Evolutionary conservation across 2,113 vertebrate genomes (phyloP), one percentile per base, ranked within the genome.

Genomic region (Pachypanchax playfairii): DNA sequence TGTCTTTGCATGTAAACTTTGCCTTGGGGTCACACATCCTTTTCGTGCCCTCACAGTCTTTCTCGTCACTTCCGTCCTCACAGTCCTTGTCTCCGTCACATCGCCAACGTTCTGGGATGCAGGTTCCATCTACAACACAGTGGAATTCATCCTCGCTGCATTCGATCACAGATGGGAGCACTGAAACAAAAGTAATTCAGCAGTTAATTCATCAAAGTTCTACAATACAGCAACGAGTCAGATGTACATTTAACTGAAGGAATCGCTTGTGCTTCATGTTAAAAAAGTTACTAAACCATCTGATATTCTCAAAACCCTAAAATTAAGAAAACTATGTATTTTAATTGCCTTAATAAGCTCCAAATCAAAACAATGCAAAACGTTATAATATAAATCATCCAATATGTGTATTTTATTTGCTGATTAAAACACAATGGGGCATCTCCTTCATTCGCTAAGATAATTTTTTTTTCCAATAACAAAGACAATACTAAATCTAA

Each of bases 71-170:
- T 0, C 96, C 96, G 2, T 99, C 97, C 70, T 99, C 97, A 5
- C 97, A 98, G 57, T 99, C 97, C 69, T 97, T 98, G 48, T 98
- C 97, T 1, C 96, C 96, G 54, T 99, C 97, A 6, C 97, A 99
- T 24, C 87, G 91, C 97, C 97, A 99, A 50, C 96, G 65, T 22
- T 95, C 93, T 0, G 96, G 97, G 57, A 99, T 93, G 69, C 97
- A 99, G 12, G 84, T 97, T 49, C 96, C 96, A 9, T 96, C 96
- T 17, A 93, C 90, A 2, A 93, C 91, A 54, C 97, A 99, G 38
- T 95, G 94, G 71, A 98, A 99, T 75, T 98, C 96, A 72, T 95
- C 92, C n/a, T 48, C 86, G 1, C 87, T 90, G 88, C 97, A 99
- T 79, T 94, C 93, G 70, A 91, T 92, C 84, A 91, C 88, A 77